These are phyloP conservation scores for Butastur rufipennis DNA, from an alignment of 2,113 vertebrate species.

Conservation along the genomic window DNA sequence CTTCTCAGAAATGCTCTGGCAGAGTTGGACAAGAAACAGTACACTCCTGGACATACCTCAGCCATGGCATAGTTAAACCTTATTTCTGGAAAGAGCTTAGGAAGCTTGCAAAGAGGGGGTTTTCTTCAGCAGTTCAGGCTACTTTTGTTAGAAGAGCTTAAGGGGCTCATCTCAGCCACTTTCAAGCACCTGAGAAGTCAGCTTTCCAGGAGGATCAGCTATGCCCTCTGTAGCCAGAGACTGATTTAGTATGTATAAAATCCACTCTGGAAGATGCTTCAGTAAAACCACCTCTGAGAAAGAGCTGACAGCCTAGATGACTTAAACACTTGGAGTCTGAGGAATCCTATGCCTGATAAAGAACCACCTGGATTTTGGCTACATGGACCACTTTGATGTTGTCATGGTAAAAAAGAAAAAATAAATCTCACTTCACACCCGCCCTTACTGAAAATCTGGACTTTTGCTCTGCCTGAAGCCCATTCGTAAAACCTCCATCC, in stretches of 20 bases:
- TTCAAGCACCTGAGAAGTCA: background rate
- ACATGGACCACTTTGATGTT: background rate
- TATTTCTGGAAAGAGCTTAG: background rate
- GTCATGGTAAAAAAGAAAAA: fast-evolving
- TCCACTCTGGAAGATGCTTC: too few species aligned
- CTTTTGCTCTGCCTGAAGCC: background rate
- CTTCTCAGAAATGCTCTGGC: background rate
- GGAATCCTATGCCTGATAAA: background rate
- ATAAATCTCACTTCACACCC: background rate
- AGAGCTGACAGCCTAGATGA: background rate
- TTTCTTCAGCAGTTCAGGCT: background rate
- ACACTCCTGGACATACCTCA: background rate
- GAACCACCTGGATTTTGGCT: background rate
- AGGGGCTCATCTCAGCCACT: background rate
- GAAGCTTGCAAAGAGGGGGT: fast-evolving
- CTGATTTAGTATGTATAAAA: background rate
- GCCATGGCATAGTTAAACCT: background rate
- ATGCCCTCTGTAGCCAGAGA: background rate
- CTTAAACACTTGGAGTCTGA: background rate
- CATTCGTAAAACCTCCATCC: background rate
- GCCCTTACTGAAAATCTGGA: background rate
- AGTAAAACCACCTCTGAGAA: background rate
- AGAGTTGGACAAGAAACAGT: background rate
- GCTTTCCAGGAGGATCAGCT: background rate
- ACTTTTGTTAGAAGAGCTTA: background rate